Conservation (phyloP, 2,113 vertebrate genomes). For the Dipodomys ordii region DNA sequence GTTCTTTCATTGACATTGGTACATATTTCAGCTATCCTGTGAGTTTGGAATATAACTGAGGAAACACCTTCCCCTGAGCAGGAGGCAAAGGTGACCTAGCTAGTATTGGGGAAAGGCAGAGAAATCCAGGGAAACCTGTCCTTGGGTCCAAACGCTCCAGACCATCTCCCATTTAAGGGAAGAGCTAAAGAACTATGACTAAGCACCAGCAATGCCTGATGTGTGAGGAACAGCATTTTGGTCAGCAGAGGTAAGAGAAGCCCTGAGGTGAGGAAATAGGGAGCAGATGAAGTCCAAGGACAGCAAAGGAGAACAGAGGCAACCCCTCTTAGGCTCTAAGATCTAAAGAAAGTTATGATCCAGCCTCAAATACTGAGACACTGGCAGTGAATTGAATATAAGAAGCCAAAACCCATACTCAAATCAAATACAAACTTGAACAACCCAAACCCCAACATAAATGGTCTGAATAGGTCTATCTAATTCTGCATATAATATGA, state of each 20-base stretch:
- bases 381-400: neutral
- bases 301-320: neutral
- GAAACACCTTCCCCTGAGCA: too few relatives aligned
- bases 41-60: too few relatives aligned
- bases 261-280: neutral
- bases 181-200: too few relatives aligned
- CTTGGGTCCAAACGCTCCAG: neutral
- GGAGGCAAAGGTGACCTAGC: too few relatives aligned
- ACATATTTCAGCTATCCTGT: too few relatives aligned
- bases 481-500: neutral
- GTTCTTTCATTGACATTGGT: too few relatives aligned
- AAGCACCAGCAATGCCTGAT: neutral
- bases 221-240: neutral
- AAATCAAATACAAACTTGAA: neutral
- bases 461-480: neutral
- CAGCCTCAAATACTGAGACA: neutral
- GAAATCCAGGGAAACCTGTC: neutral
- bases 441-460: neutral
- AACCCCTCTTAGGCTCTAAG: neutral
- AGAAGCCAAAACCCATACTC: neutral
- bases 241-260: neutral
- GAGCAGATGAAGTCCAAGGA: neutral
- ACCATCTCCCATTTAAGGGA: neutral
- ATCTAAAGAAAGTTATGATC: neutral
- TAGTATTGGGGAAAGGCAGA: too few relatives aligned